Conservation (phyloP, 2,797 vertebrate genomes). For the Lepilemur ruficaudatus region DNA sequence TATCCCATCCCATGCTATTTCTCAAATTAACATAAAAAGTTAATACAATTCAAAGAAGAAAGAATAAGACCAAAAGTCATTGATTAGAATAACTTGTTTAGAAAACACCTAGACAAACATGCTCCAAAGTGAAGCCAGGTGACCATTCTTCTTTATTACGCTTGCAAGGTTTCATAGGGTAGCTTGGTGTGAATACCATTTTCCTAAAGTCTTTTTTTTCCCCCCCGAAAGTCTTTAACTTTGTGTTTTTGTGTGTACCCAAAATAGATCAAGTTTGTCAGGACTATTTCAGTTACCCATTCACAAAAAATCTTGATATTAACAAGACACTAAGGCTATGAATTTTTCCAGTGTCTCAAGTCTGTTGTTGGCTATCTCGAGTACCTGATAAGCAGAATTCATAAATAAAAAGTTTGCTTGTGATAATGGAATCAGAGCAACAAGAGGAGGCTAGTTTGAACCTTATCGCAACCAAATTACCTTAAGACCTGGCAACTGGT, state of each 20-base stretch:
- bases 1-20: background rate
- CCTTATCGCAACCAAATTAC: background rate
- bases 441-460: background rate
- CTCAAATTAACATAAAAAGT: constrained; percentile 15
- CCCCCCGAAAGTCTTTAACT: background rate
- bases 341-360: background rate
- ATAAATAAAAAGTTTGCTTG: background rate
- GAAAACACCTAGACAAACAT: background rate
- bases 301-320: background rate
- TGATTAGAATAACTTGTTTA: constrained; percentile 2
- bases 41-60: constrained; percentile 14
- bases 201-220: background rate
- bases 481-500: background rate
- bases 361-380: background rate
- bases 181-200: background rate
- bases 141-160: background rate
- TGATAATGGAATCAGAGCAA: background rate
- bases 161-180: background rate
- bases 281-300: background rate
- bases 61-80: background rate
- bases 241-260: background rate
- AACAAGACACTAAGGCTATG: background rate
- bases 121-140: background rate
- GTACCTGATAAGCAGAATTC: background rate
- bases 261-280: background rate